Evolutionary conservation across 2,888 invertebrate genomes (phyloP).

Genomic region (Lasioglossum malachurum): DNA sequence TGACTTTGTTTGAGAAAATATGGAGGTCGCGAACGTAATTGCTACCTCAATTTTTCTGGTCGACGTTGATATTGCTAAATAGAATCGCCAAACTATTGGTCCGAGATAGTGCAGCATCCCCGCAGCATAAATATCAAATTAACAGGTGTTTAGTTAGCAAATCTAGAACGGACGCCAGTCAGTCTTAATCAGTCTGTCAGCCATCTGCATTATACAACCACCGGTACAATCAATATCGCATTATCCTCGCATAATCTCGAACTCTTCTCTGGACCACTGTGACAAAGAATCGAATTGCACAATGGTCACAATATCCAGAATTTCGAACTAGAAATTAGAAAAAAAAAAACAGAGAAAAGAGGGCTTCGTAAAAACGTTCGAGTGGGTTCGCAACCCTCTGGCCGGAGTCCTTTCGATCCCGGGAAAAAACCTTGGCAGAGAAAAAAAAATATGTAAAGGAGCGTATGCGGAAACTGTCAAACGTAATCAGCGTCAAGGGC

Average conservation of each 20-base stretch:
- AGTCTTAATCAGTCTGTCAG: neutral
- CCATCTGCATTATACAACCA: neutral
- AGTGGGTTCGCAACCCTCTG: conserved; percentile 34
- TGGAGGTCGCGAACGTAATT: too few species aligned
- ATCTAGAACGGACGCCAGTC: neutral
- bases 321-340: neutral
- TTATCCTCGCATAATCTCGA: neutral
- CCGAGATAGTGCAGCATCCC: neutral
- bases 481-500: conserved; percentile 76
- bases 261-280: neutral
- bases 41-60: neutral
- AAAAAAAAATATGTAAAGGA: conserved; percentile 54
- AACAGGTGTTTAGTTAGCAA: neutral
- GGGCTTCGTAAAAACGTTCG: conserved; percentile 6
- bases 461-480: conserved; percentile 81
- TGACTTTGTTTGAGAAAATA: too few species aligned
- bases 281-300: neutral
- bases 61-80: neutral
- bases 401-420: neutral
- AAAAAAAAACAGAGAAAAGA: neutral
- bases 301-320: neutral
- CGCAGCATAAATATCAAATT: neutral
- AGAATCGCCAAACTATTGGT: neutral
- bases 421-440: neutral
- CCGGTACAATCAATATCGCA: neutral